These are phyloP conservation scores for Diorhabda elongata DNA, from an alignment of 1,140 invertebrate genomes.

Conservation along the genomic window DNA sequence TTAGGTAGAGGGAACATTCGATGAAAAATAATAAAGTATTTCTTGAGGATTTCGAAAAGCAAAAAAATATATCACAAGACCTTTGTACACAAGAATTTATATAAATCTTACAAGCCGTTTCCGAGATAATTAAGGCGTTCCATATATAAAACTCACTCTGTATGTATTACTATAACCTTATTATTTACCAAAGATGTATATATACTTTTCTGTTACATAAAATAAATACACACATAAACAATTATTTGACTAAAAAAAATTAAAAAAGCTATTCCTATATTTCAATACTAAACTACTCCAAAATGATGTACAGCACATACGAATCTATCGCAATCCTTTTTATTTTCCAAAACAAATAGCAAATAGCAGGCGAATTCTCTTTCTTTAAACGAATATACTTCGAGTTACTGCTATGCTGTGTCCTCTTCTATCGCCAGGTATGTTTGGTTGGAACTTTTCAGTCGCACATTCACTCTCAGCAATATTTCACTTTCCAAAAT, in stretches of 20 bases:
- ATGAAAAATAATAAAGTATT: not conserved
- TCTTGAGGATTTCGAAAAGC: not conserved
- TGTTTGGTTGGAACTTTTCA: constrained; percentile 10
- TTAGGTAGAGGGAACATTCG: too few relatives aligned
- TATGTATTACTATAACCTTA: not conserved
- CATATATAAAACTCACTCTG: too few relatives aligned
- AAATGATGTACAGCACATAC: not conserved
- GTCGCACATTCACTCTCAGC: constrained; percentile 9
- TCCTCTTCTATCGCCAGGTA: constrained; percentile 11
- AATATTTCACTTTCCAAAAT: constrained; percentile 12
- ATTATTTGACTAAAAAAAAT: constrained; percentile 2
- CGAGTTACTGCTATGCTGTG: constrained; percentile 5
- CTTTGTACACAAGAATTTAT: too few relatives aligned
- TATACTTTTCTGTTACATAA: constrained; percentile 1
- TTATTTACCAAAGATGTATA: constrained; percentile 4
- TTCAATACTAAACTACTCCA: not conserved
- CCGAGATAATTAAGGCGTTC: too few relatives aligned
- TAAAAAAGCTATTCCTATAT: not conserved
- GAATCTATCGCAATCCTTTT: not conserved
- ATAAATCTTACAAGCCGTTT: too few relatives aligned
- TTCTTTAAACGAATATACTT: constrained; percentile 3
- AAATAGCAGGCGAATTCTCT: constrained; percentile 8
- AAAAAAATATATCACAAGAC: too few relatives aligned
- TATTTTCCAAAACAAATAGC: constrained; percentile 8
- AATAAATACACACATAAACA: not conserved